Base-by-base conservation (phyloP, 1,140 invertebrate species). In the Rhynchophorus ferrugineus region DNA sequence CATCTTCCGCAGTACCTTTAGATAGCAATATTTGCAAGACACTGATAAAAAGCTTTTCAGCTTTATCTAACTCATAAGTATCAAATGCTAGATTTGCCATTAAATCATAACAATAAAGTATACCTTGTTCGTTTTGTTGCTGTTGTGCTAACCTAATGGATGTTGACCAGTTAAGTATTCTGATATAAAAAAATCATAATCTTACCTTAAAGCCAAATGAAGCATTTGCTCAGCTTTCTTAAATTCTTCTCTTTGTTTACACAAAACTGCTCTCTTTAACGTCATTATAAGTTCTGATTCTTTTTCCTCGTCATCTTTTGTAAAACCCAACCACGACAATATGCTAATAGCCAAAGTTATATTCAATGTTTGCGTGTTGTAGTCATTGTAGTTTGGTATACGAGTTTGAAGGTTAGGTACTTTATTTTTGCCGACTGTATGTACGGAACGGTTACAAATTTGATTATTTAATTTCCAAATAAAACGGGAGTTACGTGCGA, bases 81-180 rank as follows among this genome's bases (percentile, higher is more conserved):
- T 87, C 77, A 63, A 91, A 81, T 11, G 91, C 89, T 38, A 95
- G 73, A 73, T 95, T 94, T 3, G 91, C 92, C 80, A 97, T 82
- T 3, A 91, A 62, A 75, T 95, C 91, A 66, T 87, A 93, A 49
- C 94, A 82, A 61, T 94, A 93, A 6, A 87, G 85, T 41, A 91
- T 73, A 19, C 83, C 90, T 58, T 87, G 72, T 55, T 80, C 65
- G 70, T 88, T 80, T 42, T 84, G 75, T 34, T 84, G 71, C 61
- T 88, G 84, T 67, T 92, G 87, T 5, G 91, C 90, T 66, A 90
- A 75, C 41, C 81, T 52, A 44, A 9, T 14, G 17, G 33, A 9
- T 13, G 33, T 3, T 2, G 17, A 14, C 6, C 11, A 9, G 24
- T 19, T 17, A 41, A 29, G 24, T 17, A 41, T 6, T 16, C 19